A percentile compares a stretch with the other conserved stretches of the same genome.
Conservation (phyloP, 1,140 invertebrate genomes). For the Caenorhabditis tropicalis region DNA sequence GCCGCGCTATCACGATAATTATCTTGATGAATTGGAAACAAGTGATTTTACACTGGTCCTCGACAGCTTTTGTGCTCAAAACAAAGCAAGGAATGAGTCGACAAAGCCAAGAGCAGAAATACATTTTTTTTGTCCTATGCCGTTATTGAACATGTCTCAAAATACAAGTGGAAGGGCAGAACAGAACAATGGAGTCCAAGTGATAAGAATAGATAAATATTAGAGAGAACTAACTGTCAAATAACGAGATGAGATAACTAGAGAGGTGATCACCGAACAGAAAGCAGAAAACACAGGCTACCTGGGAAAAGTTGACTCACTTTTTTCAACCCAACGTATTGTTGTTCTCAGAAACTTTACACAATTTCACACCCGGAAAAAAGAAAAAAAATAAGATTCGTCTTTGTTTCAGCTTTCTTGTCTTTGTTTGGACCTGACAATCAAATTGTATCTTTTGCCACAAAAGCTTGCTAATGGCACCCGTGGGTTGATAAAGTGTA, state of each 20-base stretch:
- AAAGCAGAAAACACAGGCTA: conserved; percentile 24
- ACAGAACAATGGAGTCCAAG: not conserved
- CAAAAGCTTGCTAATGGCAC: conserved; percentile 26
- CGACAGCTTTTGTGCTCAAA: not conserved
- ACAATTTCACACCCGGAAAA: not conserved
- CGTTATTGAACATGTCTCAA: not conserved
- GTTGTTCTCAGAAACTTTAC: no score
- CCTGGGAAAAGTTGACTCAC: not conserved
- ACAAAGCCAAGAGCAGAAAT: not conserved
- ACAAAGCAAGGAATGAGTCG: not conserved
- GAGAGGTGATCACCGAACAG: conserved; percentile 21
- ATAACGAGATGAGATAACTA: conserved; percentile 11
- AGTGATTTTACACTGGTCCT: conserved; percentile 6
- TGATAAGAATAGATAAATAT: conserved; percentile 35
- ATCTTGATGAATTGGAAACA: conserved; percentile 36
- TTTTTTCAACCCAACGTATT: no score
- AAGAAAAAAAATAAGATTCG: not conserved
- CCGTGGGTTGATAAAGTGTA: conserved; percentile 41
- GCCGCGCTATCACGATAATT: conserved; percentile 11
- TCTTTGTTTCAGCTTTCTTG: not conserved
- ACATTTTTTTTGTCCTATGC: not conserved
- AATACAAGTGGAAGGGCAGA: conserved; percentile 18
- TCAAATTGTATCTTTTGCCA: conserved; percentile 15
- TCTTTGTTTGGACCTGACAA: not conserved
- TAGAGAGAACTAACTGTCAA: not conserved